These are phyloP conservation scores for Pectinophora gossypiella DNA, from an alignment of 1,140 invertebrate species.

Conservation along the genomic window DNA sequence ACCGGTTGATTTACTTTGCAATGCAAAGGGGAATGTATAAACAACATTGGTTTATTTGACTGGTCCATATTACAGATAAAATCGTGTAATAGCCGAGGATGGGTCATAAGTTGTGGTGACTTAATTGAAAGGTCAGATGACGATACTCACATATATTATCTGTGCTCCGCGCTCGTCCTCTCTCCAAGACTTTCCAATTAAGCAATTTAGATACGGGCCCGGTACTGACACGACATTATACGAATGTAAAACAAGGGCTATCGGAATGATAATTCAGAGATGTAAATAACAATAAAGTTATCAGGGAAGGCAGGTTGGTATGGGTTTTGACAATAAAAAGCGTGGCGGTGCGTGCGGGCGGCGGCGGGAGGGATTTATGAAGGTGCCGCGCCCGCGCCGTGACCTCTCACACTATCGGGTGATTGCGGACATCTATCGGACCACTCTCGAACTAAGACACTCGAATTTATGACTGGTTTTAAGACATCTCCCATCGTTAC, in stretches of 20 bases:
- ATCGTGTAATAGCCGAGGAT: conserved; percentile 28
- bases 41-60: conserved; percentile 29
- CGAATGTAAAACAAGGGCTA: conserved; percentile 70
- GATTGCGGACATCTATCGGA: neutral
- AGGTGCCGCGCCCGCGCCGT: neutral
- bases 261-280: conserved; percentile 67
- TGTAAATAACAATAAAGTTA: conserved; percentile 75
- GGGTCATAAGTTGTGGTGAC: conserved; percentile 30
- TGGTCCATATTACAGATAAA: conserved; percentile 33
- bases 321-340: conserved; percentile 72
- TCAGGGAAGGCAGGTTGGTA: conserved; percentile 55
- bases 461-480: neutral
- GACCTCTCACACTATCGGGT: neutral
- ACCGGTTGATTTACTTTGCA: conserved; percentile 23
- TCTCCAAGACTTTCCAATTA: conserved; percentile 67
- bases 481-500: no score
- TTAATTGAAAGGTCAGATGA: conserved; percentile 44
- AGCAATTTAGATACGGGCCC: conserved; percentile 71
- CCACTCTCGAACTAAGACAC: neutral
- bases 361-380: conserved; percentile 51
- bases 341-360: conserved; percentile 39
- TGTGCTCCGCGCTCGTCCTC: conserved; percentile 23
- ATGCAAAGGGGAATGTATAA: conserved; percentile 28
- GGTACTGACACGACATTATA: conserved; percentile 58
- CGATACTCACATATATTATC: conserved; percentile 43